Evolutionary conservation across 2,113 vertebrate species (phyloP), one percentile per base, ranked within the genome.

Genomic region (Cyprinodon variegatus): DNA sequence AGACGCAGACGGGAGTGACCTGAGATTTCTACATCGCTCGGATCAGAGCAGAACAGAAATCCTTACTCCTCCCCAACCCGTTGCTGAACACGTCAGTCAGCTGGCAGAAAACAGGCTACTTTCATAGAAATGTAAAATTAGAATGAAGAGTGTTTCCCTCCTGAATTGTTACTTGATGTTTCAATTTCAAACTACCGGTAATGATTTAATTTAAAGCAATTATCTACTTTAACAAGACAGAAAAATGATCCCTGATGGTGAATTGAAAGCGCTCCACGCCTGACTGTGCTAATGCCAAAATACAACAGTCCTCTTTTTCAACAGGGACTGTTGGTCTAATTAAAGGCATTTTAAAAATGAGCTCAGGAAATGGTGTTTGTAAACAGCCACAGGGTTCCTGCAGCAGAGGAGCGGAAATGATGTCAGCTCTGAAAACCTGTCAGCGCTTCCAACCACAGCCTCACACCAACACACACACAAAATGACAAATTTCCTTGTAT

Each of bases 401-500:
- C 70, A 40, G 65, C 38, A 82, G 72, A 82, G 53, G 83, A 83
- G 69, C 61, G n/a, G 20, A 3, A 3, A 63, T 89, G 82, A 85
- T 69, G 78, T 86, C 75, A 80, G 20, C 60, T 43, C 45, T 8
- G 50, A 72, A 65, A 73, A 81, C 68, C 77, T 86, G 77, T 83
- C 79, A 83, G 73, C 62, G 70, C 74, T 86, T 73, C 77, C 50
- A 70, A 41, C 11, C 38, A 38, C 72, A 11, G 43, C 50, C 43
- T 11, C 29, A 78, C 48, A 48, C 50, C 43, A 46, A 78, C 65
- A 73, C 70, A 46, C 45, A 59, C 38, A 65, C n/a, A 65, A 73
- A 65, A 50, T 60, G 48, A 75, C 14, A 78, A 61, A 79, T 89
- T 88, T 88, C 88, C 79, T 90, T 72, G 80, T 87, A 86, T 87